Percentiles rank a stretch among this genome's conserved stretches.
Conservation (phyloP, 2,113 vertebrate genomes). For the Globicephala melas region DNA sequence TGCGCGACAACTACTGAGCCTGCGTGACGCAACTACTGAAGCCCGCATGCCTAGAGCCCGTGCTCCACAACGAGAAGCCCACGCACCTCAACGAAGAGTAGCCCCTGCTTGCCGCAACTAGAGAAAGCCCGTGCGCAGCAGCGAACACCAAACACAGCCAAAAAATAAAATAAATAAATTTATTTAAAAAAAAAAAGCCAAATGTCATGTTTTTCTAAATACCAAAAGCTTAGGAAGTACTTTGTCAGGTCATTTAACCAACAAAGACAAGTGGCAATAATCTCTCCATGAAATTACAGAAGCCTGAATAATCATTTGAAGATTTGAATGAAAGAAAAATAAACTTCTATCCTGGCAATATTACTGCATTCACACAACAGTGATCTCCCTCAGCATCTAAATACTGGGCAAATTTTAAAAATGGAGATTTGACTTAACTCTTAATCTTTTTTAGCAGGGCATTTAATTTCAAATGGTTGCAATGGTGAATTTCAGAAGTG, state of each 20-base stretch:
- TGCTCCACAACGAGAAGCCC: too few species aligned
- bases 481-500: background rate
- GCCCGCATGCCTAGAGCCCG: too few species aligned
- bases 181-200: background rate
- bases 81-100: too few species aligned
- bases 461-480: background rate
- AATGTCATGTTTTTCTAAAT: background rate
- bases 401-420: background rate
- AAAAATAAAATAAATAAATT: background rate
- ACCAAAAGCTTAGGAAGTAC: background rate
- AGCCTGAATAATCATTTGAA: background rate
- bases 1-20: too few species aligned
- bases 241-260: background rate
- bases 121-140: too few species aligned
- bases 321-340: slow-evolving; percentile 13
- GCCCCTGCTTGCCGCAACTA: too few species aligned
- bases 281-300: background rate
- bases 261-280: background rate
- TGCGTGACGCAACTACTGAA: too few species aligned
- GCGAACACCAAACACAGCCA: too few species aligned
- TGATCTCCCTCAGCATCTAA: background rate
- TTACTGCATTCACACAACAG: background rate
- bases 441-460: background rate
- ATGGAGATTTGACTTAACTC: background rate
- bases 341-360: background rate